phyloP scores from a whole-genome alignment of 2,113 vertebrate genomes.

The Nettapus auritus region DNA sequence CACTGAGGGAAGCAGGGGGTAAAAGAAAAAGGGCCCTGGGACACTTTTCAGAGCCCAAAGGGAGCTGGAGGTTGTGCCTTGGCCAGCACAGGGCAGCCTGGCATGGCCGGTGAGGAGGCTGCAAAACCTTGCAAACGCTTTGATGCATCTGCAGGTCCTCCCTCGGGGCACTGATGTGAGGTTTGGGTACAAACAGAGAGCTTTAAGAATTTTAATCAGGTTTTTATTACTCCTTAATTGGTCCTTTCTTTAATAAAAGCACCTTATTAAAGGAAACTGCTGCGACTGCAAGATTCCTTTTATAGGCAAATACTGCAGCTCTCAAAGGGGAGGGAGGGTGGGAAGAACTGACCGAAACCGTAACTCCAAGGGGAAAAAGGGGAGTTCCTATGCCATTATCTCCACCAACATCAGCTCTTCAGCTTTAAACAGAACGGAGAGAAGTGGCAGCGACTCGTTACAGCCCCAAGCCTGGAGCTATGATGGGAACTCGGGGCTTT shows the following conservation, averaged over 20 bases:
- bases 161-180: not conserved
- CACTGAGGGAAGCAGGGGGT: not conserved
- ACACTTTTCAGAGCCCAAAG: not conserved
- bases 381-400: not conserved
- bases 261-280: not conserved
- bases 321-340: not conserved
- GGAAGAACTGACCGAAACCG: not conserved
- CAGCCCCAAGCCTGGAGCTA: not conserved
- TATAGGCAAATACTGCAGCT: not conserved
- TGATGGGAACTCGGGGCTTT: not conserved
- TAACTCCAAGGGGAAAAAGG: not conserved
- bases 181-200: not conserved
- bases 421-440: not conserved
- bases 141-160: not conserved
- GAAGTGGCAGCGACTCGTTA: not conserved
- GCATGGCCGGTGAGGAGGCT: fast-evolving
- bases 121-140: not conserved
- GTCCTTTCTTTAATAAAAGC: not conserved
- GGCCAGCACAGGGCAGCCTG: not conserved
- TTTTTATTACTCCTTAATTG: not conserved
- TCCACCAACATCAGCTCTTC: not conserved
- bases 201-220: not conserved
- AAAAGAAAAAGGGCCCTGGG: not conserved
- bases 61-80: fast-evolving
- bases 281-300: not conserved